Evolutionary conservation across 2,113 vertebrate genomes (phyloP), one percentile per base, ranked within the genome.

Genomic region (Acanthisitta chloris): DNA sequence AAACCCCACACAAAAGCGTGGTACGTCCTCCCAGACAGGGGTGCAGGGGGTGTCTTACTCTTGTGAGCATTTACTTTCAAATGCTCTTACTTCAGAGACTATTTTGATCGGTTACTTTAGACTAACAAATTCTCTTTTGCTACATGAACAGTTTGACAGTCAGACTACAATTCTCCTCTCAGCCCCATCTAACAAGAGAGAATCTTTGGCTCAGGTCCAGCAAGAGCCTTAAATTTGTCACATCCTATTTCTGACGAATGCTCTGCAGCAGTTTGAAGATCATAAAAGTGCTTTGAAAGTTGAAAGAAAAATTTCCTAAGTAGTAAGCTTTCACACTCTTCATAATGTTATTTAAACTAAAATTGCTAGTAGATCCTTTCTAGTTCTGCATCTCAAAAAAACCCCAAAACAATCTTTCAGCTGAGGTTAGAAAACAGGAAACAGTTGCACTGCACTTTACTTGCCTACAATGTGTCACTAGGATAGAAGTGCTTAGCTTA

Each of bases 61-160:
- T 91, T 87, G 67, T 29, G 54, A 93, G 94, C 94, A 72, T 95
- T 92, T 85, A 95, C 95, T 95, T 95, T 97, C 91, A 97, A 91
- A 97, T 71, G 69, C 74, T 94, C 87, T 33, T 18, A 91, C 96
- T 94, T 95, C 93, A 92, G 94, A 96, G 96, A 58, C 69, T 94
- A 90, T 97, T 96, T 96, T 96, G 94, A 97, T 97, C 82, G 4
- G 62, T 89, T 95, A 94, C 95, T 95, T 97, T 94, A 94, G 95
- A 96, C 93, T 97, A 97, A 96, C 93, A 96, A 97, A 97, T 96
- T 92, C 85, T 79, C 81, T 87, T 92, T 86, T 94, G 88, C 83
- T 83, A 54, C 80, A 73, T 24, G 86, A 96, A 82, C 88, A 95
- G 92, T 79, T 65, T 78, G 86, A 81, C 81, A 93, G 88, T 81